These are phyloP conservation scores for Ramphastos sulfuratus DNA, from an alignment of 2,113 vertebrate genomes.

Conservation along the genomic window DNA sequence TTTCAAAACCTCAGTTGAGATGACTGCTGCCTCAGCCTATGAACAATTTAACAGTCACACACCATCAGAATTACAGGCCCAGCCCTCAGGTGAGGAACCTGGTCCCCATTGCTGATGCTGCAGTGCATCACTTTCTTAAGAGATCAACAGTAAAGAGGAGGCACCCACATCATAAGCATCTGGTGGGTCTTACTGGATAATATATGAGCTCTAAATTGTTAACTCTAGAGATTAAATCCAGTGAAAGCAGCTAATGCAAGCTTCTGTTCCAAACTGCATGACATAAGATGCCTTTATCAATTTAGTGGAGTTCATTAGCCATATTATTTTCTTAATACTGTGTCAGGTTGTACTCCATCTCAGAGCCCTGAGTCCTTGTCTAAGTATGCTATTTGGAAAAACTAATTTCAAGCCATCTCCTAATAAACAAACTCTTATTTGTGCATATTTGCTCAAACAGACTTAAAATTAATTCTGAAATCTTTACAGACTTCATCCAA, in stretches of 20 bases:
- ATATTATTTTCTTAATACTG: neutral
- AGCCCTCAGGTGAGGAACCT: neutral
- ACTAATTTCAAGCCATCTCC: neutral
- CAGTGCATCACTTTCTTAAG: neutral
- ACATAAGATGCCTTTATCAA: neutral
- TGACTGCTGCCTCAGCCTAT: neutral
- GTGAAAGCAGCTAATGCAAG: neutral
- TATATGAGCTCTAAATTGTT: neutral
- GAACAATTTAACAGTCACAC: neutral
- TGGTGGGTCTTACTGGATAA: neutral
- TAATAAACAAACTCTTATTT: slow-evolving; percentile 5
- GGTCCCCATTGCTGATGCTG: neutral
- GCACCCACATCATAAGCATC: neutral
- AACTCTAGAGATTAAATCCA: neutral
- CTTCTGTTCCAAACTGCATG: neutral
- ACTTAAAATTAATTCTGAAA: slow-evolving; percentile 19
- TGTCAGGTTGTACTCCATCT: neutral
- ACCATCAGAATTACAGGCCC: neutral
- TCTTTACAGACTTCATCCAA: slow-evolving; percentile 27
- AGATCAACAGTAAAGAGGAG: neutral
- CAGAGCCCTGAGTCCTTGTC: neutral
- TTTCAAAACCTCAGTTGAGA: neutral
- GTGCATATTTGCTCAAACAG: slow-evolving; percentile 1
- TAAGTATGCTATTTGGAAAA: neutral
- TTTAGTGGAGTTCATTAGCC: neutral